Base-by-base conservation (phyloP, 2,888 invertebrate species). In the Brassicogethes aeneus region DNA sequence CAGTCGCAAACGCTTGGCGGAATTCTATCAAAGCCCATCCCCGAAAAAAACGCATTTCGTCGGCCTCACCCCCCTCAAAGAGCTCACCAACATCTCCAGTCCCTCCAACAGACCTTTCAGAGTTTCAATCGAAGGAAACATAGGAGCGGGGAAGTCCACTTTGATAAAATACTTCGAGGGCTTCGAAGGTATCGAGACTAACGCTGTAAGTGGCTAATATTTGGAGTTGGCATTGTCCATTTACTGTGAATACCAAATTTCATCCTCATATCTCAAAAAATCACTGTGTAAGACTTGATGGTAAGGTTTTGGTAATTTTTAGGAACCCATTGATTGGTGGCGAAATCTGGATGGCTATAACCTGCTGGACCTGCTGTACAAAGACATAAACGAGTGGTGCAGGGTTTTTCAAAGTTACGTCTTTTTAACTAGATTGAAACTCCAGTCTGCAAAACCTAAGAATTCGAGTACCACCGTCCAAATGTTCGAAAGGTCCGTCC, bases 331-430 rank as follows among this genome's bases (percentile, higher is more conserved):
- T 1, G 81, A 89, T 51, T 77, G 82, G 64, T 92, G 92, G 92
- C 76, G 87, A 37, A 77, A 90, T 69, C 73, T 86, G 1, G 70
- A 76, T 41, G 89, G 88, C 31, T 77, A 82, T 60, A 91, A 92
- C 70, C 72, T 90, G 50, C 67, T 91, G 55, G 88, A 89, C 43
- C 66, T 92, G 46, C 84, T 94, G 83, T 94, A 94, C 69, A 79
- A 80, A 54, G 84, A 93, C 59, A 85, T 89, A 2, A 60, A 73
- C 1, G 79, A 85, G 56, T 92, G 91, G 85, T 79, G 86, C 32
- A 82, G 86, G 70, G 77, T 88, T 30, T 93, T 94, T 65, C 93
- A 94, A 70, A 84, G 85, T 0, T 92, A 93, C 61, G 93, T 93
- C 1, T 88, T 91, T 50, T 68, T 94, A 46, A 92, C 93, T 0